Base-by-base conservation (phyloP, 2,888 invertebrate species). In the Allophyes oxyacanthae region DNA sequence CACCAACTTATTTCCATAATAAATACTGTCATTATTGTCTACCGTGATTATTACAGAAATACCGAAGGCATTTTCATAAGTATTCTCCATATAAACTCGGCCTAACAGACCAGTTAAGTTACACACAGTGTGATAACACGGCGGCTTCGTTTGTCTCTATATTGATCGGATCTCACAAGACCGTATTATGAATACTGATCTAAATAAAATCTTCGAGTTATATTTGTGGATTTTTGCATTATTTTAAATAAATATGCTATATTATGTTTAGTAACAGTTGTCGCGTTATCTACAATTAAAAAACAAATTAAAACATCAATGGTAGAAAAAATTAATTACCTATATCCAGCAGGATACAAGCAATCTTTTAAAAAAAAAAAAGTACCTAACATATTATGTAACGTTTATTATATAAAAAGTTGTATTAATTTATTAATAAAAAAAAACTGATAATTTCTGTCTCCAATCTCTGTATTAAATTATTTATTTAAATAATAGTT, bases 91-190 rank as follows among this genome's bases (percentile, higher is more conserved):
- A 65, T 84, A 79, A 75, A 77, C 79, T 64, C 63, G 62, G 69
- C 85, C 76, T 84, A 75, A 84, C 72, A 61, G 61, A 63, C 76
- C 82, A 82, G 85, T 86, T 84, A 82, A 84, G 84, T 89, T 85
- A 86, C 84, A 83, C 73, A 82, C 79, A 76, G 78, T 75, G 78
- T 85, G 90, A 91, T 92, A 92, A 89, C 81, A 80, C 26, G 82
- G 90, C 91, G 91, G 92, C 90, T 65, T 83, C 90, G 86, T 91
- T 89, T 90, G 90, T 82, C 64, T 69, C 71, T 77, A 59, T 72
- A 74, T 80, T 83, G 88, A 92, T 91, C 87, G 82, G 84, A 88
- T 89, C 86, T 80, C 81, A 82, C 81, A 83, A 84, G 81, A 85
- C 82, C 72, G 77, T 79, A 82, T 81, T 69, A 58, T 54, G 57